Evolutionary conservation across 2,113 vertebrate species (phyloP), one percentile per base, ranked within the genome.

Genomic region (Hippocampus abdominalis): DNA sequence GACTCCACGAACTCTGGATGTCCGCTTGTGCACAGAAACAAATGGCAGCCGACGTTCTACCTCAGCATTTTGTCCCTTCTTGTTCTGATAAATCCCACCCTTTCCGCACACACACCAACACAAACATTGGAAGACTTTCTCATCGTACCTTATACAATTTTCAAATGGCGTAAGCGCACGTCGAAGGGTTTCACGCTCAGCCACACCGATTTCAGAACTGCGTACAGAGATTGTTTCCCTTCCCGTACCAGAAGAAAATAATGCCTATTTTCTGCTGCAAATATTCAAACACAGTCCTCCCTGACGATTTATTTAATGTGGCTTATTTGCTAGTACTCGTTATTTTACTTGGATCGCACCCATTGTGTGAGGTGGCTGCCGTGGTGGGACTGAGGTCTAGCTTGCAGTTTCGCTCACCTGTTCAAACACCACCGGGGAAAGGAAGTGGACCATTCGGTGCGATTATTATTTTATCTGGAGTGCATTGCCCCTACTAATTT

Each of bases 321-420:
- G 86, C 76, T 73, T 65, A 78, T 74, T 78, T 86, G 82, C 83
- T 78, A 76, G 80, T 23, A 70, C 20, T 61, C 81, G 10, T 49
- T 91, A 85, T 91, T 92, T 88, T 70, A 51, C 39, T 90, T 92
- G 91, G 90, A 90, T 23, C 12, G 0, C 36, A 36, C 20, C 40
- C 53, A 66, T 68, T 66, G 83, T 85, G 82, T 86, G 81, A 86
- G 84, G 83, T 81, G 68, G 85, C 80, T 71, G 68, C 64, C 79
- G 74, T 76, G 66, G 71, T 87, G 88, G 85, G 87, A 88, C 75
- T 36, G 49, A 75, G 62, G 82, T 84, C 88, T 79, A 82, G 90
- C 87, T 90, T 89, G 91, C 91, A 92, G 72, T 91, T 92, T 93
- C 73, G 32, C 78, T 92, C 92, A 92, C 91, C 92, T 93, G 92